phyloP scores from a whole-genome alignment of 2,797 vertebrate species.

The Hyperoplus immaculatus region DNA sequence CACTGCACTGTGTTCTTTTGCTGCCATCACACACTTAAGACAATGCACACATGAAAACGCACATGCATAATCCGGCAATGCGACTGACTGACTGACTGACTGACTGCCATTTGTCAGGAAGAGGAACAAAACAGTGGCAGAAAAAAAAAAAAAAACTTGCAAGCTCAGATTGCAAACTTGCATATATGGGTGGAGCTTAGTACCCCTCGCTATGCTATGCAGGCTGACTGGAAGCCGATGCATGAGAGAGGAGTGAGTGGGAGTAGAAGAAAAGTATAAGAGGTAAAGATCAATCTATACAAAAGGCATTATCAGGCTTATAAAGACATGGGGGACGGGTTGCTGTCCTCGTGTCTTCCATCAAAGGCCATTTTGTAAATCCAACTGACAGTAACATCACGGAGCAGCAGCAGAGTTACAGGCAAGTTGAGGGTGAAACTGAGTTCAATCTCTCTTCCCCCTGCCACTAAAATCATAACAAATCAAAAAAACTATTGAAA shows the following conservation, averaged over 20 bases:
- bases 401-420: conserved; percentile 47
- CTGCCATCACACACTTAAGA: conserved; percentile 48
- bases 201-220: conserved; percentile 66
- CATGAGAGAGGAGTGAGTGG: conserved; percentile 70
- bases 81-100: conserved; percentile 5
- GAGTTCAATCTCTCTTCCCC: conserved; percentile 55
- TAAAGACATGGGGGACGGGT: conserved; percentile 33
- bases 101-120: conserved; percentile 66
- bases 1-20: conserved; percentile 81
- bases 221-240: conserved; percentile 84
- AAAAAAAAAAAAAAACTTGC: conserved; percentile 68
- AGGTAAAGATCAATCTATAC: conserved; percentile 52
- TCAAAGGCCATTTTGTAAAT: conserved; percentile 59
- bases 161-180: conserved; percentile 95
- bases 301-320: conserved; percentile 47
- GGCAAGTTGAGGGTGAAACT: conserved; percentile 56
- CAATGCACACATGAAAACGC: conserved; percentile 31
- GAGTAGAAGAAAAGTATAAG: conserved; percentile 44
- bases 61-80: conserved; percentile 46
- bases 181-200: conserved; percentile 90
- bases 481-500: not conserved
- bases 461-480: conserved; percentile 25
- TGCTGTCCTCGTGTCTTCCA: conserved; percentile 40
- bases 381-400: conserved; percentile 53
- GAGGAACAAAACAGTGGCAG: conserved; percentile 28